Percentiles rank a stretch among this genome's conserved stretches.
phyloP scores from a whole-genome alignment of 2,888 invertebrate species.

The Aporophyla lueneburgensis region DNA sequence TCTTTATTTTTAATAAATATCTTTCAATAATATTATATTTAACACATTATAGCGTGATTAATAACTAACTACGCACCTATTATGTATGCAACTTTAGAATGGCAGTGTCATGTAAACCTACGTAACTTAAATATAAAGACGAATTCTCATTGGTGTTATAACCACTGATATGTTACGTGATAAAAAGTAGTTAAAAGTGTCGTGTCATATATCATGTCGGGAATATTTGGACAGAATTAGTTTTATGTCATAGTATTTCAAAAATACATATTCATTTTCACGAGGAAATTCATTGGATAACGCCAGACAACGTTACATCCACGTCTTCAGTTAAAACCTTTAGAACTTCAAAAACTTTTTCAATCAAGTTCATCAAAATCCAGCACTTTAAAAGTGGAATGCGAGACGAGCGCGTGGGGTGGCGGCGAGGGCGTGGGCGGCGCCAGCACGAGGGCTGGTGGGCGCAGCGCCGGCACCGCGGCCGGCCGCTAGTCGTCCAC shows the following conservation, averaged over 20 bases:
- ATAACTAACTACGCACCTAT: constrained; percentile 67
- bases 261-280: constrained; percentile 22
- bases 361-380: constrained; percentile 87
- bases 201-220: constrained; percentile 27
- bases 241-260: constrained; percentile 15
- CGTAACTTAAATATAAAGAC: constrained; percentile 55
- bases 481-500: constrained; percentile 93
- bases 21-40: constrained; percentile 40
- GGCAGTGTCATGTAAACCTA: constrained; percentile 75
- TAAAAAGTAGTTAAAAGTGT: constrained; percentile 45
- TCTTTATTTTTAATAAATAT: constrained; percentile 33
- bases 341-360: constrained; percentile 60
- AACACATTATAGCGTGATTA: constrained; percentile 61
- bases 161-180: constrained; percentile 45
- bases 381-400: constrained; percentile 82
- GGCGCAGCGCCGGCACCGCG: constrained; percentile 77
- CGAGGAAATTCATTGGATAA: constrained; percentile 18
- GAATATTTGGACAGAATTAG: constrained; percentile 24
- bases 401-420: constrained; percentile 75
- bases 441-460: constrained; percentile 83
- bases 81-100: constrained; percentile 75
- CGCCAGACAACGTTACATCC: constrained; percentile 29
- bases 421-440: constrained; percentile 86
- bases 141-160: constrained; percentile 25
- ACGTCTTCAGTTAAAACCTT: constrained; percentile 35